phyloP scores from a whole-genome alignment of 2,113 vertebrate genomes.

The Helogale parvula region DNA sequence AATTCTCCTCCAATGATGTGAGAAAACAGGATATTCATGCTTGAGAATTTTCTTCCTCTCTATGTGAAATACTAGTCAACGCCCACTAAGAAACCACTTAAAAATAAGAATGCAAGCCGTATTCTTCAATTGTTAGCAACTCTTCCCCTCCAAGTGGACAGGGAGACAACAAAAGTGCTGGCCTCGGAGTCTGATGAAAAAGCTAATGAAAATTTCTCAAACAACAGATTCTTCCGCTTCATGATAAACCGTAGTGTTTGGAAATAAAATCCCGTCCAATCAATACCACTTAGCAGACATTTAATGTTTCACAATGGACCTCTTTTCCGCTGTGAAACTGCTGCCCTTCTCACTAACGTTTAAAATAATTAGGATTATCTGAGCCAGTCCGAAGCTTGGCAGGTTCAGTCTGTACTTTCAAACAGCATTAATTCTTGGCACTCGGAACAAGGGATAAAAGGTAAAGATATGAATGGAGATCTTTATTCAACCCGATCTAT shows the following conservation, averaged over 20 bases:
- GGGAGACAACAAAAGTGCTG: background rate
- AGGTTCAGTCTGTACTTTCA: constrained; percentile 90
- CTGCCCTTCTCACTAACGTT: constrained; percentile 87
- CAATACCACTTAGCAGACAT: constrained; percentile 75
- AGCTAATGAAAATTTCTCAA: constrained; percentile 57
- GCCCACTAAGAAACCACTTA: constrained; percentile 73
- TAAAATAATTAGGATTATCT: constrained; percentile 89
- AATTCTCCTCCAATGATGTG: constrained; percentile 80
- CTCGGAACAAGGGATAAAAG: constrained; percentile 90
- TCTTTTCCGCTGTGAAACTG: constrained; percentile 78
- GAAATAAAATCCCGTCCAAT: constrained; percentile 69
- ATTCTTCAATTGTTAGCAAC: constrained; percentile 56
- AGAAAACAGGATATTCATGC: constrained; percentile 82
- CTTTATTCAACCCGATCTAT: constrained; percentile 92
- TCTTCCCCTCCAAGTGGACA: constrained; percentile 50
- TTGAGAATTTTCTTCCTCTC: constrained; percentile 66
- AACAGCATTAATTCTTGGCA: constrained; percentile 91
- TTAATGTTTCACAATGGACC: constrained; percentile 73
- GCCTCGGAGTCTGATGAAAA: constrained; percentile 42
- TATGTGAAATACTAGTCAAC: constrained; percentile 78
- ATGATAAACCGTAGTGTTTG: constrained; percentile 68
- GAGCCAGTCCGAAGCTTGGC: constrained; percentile 87
- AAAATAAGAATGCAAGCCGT: constrained; percentile 75
- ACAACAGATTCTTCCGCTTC: constrained; percentile 58
- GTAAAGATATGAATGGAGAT: constrained; percentile 91